Percentiles rank a stretch among this genome's conserved stretches.
Evolutionary conservation across 2,113 vertebrate genomes (phyloP).

Genomic region (Enhydra lutris): DNA sequence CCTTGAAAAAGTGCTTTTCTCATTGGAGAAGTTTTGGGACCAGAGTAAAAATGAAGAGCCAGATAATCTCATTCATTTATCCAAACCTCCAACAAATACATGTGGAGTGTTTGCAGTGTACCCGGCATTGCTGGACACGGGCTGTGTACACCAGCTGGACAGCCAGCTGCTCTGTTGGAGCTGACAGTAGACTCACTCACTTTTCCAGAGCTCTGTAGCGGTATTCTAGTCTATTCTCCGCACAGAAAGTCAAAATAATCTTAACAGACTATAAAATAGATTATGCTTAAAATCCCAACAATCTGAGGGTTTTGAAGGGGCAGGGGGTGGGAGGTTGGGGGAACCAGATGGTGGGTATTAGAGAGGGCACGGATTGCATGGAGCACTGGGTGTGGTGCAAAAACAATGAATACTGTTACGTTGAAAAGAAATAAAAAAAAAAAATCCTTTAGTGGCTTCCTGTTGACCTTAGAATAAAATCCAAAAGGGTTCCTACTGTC

Average conservation of each 20-base stretch:
- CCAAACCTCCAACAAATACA: neutral
- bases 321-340: no score
- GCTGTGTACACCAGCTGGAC: accelerated
- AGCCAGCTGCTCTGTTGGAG: neutral
- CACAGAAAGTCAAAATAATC: neutral
- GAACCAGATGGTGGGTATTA: no score
- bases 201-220: neutral
- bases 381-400: no score
- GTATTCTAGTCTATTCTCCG: neutral
- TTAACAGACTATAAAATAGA: neutral
- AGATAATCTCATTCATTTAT: neutral
- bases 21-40: neutral
- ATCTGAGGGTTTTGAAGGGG: no score
- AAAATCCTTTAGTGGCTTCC: neutral
- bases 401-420: no score
- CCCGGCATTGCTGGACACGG: neutral
- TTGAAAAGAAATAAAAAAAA: neutral
- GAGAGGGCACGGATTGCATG: no score
- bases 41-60: neutral
- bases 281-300: neutral
- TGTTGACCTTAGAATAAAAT: neutral
- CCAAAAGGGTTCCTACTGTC: neutral
- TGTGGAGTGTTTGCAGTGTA: neutral
- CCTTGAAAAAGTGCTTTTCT: neutral
- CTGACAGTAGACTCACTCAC: neutral